These are phyloP conservation scores for Rhinatrema bivittatum DNA, from an alignment of 2,797 vertebrate species.

Conservation along the genomic window DNA sequence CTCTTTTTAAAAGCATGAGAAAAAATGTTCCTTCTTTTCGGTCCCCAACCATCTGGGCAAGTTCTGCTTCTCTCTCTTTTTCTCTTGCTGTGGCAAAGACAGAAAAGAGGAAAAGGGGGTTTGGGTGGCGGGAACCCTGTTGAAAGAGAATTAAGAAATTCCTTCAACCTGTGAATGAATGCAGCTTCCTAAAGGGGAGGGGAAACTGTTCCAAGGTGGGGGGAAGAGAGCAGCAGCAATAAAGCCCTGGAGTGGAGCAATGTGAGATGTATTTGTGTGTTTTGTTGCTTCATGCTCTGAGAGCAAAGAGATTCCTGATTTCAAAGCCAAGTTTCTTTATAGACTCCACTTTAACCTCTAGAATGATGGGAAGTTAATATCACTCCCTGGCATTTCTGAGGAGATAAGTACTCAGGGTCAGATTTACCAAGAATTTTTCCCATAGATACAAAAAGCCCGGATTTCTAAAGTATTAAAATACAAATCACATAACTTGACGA, in stretches of 20 bases:
- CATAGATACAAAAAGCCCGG: no score
- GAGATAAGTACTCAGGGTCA: conserved; percentile 6
- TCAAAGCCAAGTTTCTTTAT: conserved; percentile 18
- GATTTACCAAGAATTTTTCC: no score
- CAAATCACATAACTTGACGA: no score
- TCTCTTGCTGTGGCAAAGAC: conserved; percentile 55
- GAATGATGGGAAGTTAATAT: conserved; percentile 15
- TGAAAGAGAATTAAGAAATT: conserved; percentile 54
- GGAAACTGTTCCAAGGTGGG: conserved; percentile 23
- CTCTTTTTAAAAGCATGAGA: conserved; percentile 93
- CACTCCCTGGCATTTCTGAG: conserved; percentile 8
- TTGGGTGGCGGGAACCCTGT: conserved; percentile 41
- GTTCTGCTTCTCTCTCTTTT: conserved; percentile 59
- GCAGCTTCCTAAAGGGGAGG: conserved; percentile 44
- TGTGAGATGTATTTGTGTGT: conserved; percentile 24
- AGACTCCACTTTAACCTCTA: not conserved
- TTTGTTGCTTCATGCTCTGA: conserved; percentile 25
- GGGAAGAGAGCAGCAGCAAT: conserved; percentile 13
- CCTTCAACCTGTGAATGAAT: conserved; percentile 47
- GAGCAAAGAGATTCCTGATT: conserved; percentile 20
- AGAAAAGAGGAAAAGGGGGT: conserved; percentile 38
- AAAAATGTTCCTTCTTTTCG: conserved; percentile 81
- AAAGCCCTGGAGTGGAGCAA: conserved; percentile 25
- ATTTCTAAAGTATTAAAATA: no score
- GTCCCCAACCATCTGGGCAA: conserved; percentile 86